These are phyloP conservation scores for Neoniphon sammara DNA, from an alignment of 2,797 vertebrate genomes.

Conservation along the genomic window DNA sequence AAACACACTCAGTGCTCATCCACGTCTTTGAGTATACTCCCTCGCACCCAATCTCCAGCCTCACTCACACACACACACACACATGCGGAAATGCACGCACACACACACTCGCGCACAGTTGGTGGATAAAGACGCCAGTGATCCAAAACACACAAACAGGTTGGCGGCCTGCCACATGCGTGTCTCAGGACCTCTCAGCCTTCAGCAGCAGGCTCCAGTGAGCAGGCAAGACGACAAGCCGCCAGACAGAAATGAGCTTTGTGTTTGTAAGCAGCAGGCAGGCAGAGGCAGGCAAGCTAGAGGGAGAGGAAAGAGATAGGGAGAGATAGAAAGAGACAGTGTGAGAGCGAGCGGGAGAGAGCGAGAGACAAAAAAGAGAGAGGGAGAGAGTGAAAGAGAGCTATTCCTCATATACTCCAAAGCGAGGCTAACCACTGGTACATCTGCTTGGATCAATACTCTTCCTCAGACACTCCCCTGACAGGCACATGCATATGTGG, in stretches of 20 bases:
- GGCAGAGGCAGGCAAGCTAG: conserved; percentile 39
- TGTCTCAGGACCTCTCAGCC: conserved; percentile 71
- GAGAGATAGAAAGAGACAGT: conserved; percentile 6
- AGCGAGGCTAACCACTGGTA: conserved; percentile 65
- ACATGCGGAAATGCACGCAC: not conserved
- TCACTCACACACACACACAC: conserved; percentile 15
- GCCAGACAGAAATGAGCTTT: conserved; percentile 72
- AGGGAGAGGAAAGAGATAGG: conserved; percentile 21
- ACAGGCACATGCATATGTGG: conserved; percentile 58
- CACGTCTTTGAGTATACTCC: conserved; percentile 15
- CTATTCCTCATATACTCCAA: conserved; percentile 69
- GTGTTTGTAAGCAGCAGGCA: conserved; percentile 69
- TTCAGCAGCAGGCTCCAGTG: conserved; percentile 49
- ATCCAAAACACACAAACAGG: conserved; percentile 74
- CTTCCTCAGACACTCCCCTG: conserved; percentile 51
- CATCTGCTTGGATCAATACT: conserved; percentile 76
- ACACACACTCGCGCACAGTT: conserved; percentile 21
- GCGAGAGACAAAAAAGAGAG: not conserved
- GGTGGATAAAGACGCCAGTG: conserved; percentile 75
- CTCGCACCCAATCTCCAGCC: conserved; percentile 38
- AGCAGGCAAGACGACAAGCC: conserved; percentile 51
- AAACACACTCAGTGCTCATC: conserved; percentile 45
- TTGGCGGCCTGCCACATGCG: conserved; percentile 73
- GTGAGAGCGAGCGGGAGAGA: conserved; percentile 8
- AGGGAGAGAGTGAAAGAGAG: conserved; percentile 6